Evolutionary conservation across 2,888 invertebrate species (phyloP), one percentile per base, ranked within the genome.

Genomic region (Monochamus alternatus): DNA sequence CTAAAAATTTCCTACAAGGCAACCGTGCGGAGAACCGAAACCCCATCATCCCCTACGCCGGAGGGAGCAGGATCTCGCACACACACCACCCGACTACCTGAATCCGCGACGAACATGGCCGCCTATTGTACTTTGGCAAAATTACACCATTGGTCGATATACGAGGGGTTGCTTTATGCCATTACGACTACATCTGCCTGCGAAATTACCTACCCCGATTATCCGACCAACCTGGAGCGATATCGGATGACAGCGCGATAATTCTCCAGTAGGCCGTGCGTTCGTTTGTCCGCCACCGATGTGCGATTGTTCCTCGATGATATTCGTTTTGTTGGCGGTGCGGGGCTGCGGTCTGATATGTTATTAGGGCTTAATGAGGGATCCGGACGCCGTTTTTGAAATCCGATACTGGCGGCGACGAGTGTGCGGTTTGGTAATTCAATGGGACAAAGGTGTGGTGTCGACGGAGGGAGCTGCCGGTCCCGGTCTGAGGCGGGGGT

Each of bases 91-190:
- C n/a, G 22, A 52, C 47, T 69, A 69, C 59, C 69, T 59, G 60
- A 69, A 43, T 12, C n/a, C 51, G 47, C 58, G 47, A n/a, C 12
- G 31, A 71, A 63, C 71, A 71, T 71, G 71, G 71, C 71, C 63
- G 71, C 71, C 71, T 47, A 71, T 71, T 71, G 71, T 71, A 43
- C 44, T 71, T 63, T 71, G 22, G 62, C 71, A 52, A 71, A 71
- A 71, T 71, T 63, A 62, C 62, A 51, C 51, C 59, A 71, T 71
- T 71, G 71, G 71, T 63, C 67, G 67, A 38, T 5, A 14, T 55
- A 66, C 59, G 38, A 31, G 71, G 71, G 71, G 71, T 71, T 63
- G 71, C 71, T 63, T 52, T 52, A 63, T 71, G n/a, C 71, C 71
- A 63, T 71, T 63, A 63, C 62, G 38, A 63, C 52, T 38, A 44